Base-by-base conservation (phyloP, 2,113 vertebrate species). In the Ursus arctos region DNA sequence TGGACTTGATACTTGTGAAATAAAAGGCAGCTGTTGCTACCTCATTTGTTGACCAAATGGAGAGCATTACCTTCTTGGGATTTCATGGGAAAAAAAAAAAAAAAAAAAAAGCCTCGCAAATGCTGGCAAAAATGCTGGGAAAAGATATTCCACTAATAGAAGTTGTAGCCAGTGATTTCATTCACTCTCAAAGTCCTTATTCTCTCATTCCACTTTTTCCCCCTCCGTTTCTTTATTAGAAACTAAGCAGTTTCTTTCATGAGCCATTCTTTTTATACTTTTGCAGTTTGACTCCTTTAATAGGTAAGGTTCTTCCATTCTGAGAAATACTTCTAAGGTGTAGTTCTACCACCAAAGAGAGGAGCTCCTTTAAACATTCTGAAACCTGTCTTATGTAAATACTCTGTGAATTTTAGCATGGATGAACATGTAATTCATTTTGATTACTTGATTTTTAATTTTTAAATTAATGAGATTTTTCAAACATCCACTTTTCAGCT, bases 401-500 rank as follows among this genome's bases (percentile, higher is more conserved):
- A 13, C 43, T 59, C 18, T 85, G 0, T 72, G 31, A 2, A 59
- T 72, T 77, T 94, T 59, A 85, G 3, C 7, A 7, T 55, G 19
- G 18, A 53, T 28, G 14, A 94, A 36, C 6, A n/a, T 69, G 57
- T 3, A 24, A 69, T 72, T 65, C 63, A 57, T 83, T 87, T 33
- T 91, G 21, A 74, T 89, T 43, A 49, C 31, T 82, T 77, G 51
- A 31, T 79, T 80, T 94, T 63, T 61, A 19, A 47, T 74, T 88
- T 94, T 88, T 88, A 61, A 91, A 63, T 83, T 77, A 90, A 51
- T 36, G 18, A 91, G 36, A 49, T 21, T 90, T 95, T 96, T 93
- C 90, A 93, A 77, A 43, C 86, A 61, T 51, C 1, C 2, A 26
- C 28, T 76, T 81, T 55, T 57, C 16, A 69, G 40, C 21, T 87